Evolutionary conservation across 2,113 vertebrate species (phyloP).

Genomic region (Myotis brandtii): DNA sequence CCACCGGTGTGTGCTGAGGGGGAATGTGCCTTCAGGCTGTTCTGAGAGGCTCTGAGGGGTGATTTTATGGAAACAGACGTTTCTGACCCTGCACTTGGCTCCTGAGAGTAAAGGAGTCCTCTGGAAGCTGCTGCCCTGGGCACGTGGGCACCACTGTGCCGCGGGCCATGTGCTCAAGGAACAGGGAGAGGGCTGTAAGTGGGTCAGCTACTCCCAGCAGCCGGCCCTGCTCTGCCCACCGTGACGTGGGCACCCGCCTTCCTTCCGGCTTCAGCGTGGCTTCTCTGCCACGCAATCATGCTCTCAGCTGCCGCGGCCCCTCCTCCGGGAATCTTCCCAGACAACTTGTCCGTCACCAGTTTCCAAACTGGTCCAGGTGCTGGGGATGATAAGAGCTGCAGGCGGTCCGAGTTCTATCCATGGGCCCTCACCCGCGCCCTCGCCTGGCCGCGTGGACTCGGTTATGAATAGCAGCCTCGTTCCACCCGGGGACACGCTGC

Average conservation of each 20-base stretch:
- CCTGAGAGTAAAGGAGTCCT: not conserved
- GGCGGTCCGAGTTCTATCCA: fast-evolving
- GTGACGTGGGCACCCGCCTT: not conserved
- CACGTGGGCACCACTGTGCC: not conserved
- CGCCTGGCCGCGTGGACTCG: too few species aligned
- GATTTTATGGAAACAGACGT: not conserved
- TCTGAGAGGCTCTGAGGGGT: not conserved
- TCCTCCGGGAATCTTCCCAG: too few species aligned
- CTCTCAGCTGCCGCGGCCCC: not conserved
- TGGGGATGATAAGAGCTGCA: fast-evolving
- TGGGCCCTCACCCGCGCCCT: fast-evolving
- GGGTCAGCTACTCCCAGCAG: not conserved
- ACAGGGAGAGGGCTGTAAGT: not conserved
- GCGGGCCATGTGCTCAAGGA: too few species aligned
- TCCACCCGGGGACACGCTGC: too few species aligned
- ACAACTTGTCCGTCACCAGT: fast-evolving
- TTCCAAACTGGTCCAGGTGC: not conserved
- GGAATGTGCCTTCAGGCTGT: not conserved
- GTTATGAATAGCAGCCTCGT: fast-evolving
- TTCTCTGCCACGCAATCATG: fast-evolving
- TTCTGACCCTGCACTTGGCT: not conserved
- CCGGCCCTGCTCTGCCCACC: not conserved
- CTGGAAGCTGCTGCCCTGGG: not conserved
- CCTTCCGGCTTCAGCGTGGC: too few species aligned
- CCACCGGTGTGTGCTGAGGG: not conserved